These are phyloP conservation scores for Podarcis raffonei DNA, from an alignment of 2,113 vertebrate species.

Conservation along the genomic window DNA sequence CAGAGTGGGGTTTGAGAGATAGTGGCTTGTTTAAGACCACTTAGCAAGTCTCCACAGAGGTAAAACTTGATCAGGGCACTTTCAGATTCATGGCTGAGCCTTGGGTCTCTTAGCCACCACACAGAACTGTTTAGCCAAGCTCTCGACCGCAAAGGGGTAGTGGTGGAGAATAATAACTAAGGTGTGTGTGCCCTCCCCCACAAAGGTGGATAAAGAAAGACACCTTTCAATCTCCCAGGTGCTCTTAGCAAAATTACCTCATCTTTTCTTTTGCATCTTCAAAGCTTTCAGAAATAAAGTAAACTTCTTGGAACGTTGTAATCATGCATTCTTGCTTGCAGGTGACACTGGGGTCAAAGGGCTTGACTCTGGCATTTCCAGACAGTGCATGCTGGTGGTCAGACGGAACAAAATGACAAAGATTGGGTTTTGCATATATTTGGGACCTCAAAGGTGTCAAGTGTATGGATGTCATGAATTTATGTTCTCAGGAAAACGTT, in stretches of 20 bases:
- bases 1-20: background rate
- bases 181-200: no score
- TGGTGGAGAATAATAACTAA: background rate
- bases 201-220: background rate
- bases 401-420: slow-evolving; percentile 25
- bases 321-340: slow-evolving; percentile 95
- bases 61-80: background rate
- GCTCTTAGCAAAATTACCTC: slow-evolving; percentile 80
- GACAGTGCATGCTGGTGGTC: slow-evolving; percentile 86
- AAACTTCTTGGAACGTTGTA: slow-evolving; percentile 94
- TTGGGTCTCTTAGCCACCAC: background rate
- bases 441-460: background rate
- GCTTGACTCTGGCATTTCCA: slow-evolving; percentile 86
- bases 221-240: background rate
- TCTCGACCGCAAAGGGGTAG: no score
- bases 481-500: background rate
- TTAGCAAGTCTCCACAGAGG: background rate
- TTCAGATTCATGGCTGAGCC: background rate
- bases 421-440: background rate
- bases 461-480: background rate
- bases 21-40: background rate
- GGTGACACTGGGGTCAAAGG: slow-evolving; percentile 90
- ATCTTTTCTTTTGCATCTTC: slow-evolving; percentile 97
- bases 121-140: background rate
- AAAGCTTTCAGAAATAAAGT: slow-evolving; percentile 95